Percentiles rank a stretch among this genome's conserved stretches.
phyloP scores from a whole-genome alignment of 2,888 invertebrate species.

The Aethes cnicana region DNA sequence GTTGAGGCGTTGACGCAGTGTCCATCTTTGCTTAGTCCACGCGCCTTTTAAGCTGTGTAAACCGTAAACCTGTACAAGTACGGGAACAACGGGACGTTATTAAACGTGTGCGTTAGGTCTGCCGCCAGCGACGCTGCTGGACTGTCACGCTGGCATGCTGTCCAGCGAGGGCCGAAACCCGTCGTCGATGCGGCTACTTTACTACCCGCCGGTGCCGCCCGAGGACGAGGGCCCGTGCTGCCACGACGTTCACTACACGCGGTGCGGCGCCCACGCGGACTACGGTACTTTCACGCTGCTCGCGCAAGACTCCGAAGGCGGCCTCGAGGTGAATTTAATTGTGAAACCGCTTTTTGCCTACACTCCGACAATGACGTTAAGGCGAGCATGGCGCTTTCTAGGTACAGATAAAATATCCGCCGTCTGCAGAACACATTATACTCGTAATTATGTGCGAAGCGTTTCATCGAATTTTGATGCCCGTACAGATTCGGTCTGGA shows the following conservation, averaged over 20 bases:
- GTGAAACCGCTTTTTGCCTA: conserved; percentile 18
- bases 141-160: conserved; percentile 86
- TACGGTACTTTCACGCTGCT: conserved; percentile 89
- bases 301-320: conserved; percentile 89
- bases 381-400: no score
- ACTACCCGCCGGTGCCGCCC: conserved; percentile 87
- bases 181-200: conserved; percentile 86
- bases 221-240: conserved; percentile 80
- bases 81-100: no score
- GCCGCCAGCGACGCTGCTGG: conserved; percentile 82
- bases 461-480: no score
- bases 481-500: no score
- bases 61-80: no score
- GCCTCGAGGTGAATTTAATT: conserved; percentile 81
- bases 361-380: conserved; percentile 14
- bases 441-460: no score
- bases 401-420: no score
- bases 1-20: no score
- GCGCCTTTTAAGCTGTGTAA: no score
- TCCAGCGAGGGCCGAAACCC: conserved; percentile 84
- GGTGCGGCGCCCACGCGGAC: conserved; percentile 88
- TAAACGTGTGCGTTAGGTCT: conserved; percentile 70
- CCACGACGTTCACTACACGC: conserved; percentile 71
- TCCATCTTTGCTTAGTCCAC: no score
- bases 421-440: no score